Evolutionary conservation across 2,888 invertebrate species (phyloP).

Genomic region (Corbicula japonica): DNA sequence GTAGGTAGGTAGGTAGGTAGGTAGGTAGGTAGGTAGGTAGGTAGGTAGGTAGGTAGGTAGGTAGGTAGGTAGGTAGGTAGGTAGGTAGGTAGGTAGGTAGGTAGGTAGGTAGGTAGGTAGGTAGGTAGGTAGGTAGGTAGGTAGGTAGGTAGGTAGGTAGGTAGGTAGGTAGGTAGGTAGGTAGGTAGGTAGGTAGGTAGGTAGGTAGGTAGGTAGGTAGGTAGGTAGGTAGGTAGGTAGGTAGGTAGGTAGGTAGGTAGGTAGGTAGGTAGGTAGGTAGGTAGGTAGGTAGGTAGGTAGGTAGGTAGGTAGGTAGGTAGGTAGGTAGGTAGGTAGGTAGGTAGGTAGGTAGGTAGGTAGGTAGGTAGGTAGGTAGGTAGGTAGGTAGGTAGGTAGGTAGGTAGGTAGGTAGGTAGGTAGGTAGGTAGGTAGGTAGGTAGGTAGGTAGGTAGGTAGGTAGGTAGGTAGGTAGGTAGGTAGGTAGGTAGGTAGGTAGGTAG

Average conservation of each 20-base stretch:
- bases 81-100: constrained; percentile 4
- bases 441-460: constrained; percentile 24
- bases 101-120: constrained; percentile 4
- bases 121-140: constrained; percentile 2
- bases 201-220: constrained; percentile 4
- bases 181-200: constrained; percentile 4
- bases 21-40: constrained; percentile 4
- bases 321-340: constrained; percentile 4
- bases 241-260: constrained; percentile 4
- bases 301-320: constrained; percentile 4
- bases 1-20: constrained; percentile 2
- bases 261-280: constrained; percentile 4
- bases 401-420: constrained; percentile 25
- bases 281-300: constrained; percentile 4
- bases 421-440: constrained; percentile 25
- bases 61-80: constrained; percentile 4
- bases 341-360: constrained; percentile 21
- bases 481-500: constrained; percentile 17
- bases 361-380: constrained; percentile 25
- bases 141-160: constrained; percentile 4
- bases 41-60: constrained; percentile 4
- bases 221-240: constrained; percentile 2
- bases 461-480: constrained; percentile 17
- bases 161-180: constrained; percentile 4
- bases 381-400: constrained; percentile 25